Evolutionary conservation across 2,113 vertebrate species (phyloP), one percentile per base, ranked within the genome.

Genomic region (Leptobrachium ailaonicum): DNA sequence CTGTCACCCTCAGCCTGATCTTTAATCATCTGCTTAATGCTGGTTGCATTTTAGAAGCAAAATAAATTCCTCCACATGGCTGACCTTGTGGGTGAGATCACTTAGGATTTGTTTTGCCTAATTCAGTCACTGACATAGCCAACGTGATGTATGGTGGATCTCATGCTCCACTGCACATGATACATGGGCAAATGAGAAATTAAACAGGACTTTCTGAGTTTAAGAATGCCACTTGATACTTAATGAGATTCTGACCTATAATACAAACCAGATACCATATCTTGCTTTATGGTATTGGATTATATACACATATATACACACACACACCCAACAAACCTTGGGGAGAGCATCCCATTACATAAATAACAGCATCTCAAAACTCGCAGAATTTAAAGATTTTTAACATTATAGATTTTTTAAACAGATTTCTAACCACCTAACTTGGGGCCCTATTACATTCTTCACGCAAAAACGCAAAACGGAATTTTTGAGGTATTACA

Each of bases 101-200:
- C 9, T 82, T 83, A 74, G 83, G 84, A 82, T 83, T 84, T 87
- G 45, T 87, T 85, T 85, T 85, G 80, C 71, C 83, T 86, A 73
- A 63, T 88, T 90, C 88, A 86, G 83, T 82, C 69, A 72, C 50
- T 90, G 87, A 91, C 86, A 82, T 81, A 85, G 63, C 77, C 75
- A 69, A 83, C 78, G 84, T 94, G 90, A 92, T 91, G 80, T 83
- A 91, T 86, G 81, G 80, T 83, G 85, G 67, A 71, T 76, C 79
- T 83, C 79, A 76, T 64, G 87, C 78, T 89, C 87, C 85, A 69
- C 82, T 87, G 90, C 92, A 76, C 85, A 85, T 89, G 86, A 70
- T 84, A 71, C 67, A 79, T 82, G 62, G 73, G 63, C 41, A 82
- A 68, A 75, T 84, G 68, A 83, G 71, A 83, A 74, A 87, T 74